Evolutionary conservation across 1,140 invertebrate species (phyloP), one percentile per base, ranked within the genome.

Genomic region (Brachionus plicatilis): DNA sequence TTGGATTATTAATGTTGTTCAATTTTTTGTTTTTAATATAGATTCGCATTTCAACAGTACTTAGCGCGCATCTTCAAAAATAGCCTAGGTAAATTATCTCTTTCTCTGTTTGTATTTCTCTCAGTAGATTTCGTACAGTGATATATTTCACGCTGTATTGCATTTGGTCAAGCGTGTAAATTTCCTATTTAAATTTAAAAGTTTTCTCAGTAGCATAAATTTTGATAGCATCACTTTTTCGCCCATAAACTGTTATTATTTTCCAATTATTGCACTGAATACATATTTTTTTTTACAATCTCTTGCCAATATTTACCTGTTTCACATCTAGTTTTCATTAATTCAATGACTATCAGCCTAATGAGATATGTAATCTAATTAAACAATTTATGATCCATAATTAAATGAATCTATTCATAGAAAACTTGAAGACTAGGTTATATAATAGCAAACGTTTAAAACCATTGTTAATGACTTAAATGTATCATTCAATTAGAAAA

Each of bases 361-460:
- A 68, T 68, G 33, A 41, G 66, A 33, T 41, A 68, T 68, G 66
- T 68, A 68, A 68, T 68, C 33, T 68, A 68, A 68, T 68, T 68
- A 68, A 68, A 68, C 66, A 68, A 68, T 68, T 68, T 33, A 68
- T 68, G n/a, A 68, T 33, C 33, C 29, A 68, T 33, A 33, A 29
- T 68, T 68, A 68, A 29, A 29, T 68, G 66, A 33, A 60, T 60
- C 17, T 60, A 24, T 60, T 17, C 17, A 20, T 60, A 60, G 8
- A 20, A 8, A 60, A 60, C 9, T 60, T 24, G 53, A 60, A 60
- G 53, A 20, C 53, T 60, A 60, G 6, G 33, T 68, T 68, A 68
- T 33, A 68, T 37, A 68, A 68, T 68, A 68, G 27, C 66, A 68
- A 68, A 68, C 66, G 41, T 68, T 68, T 68, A 68, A 68, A n/a